phyloP scores from a whole-genome alignment of 2,113 vertebrate species.

The Smithornis capensis region DNA sequence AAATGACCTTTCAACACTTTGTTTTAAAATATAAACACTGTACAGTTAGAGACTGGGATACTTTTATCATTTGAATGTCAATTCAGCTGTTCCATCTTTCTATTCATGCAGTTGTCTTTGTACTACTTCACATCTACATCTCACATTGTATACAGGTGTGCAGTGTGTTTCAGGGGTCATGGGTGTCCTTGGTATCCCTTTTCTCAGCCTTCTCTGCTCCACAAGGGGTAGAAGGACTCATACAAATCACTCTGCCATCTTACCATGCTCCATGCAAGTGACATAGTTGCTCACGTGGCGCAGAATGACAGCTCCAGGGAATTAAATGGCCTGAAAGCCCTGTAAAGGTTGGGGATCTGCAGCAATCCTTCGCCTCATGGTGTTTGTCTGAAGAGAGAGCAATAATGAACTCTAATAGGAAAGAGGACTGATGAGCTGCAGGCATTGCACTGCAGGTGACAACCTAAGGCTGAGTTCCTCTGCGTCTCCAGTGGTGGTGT shows the following conservation, averaged over 20 bases:
- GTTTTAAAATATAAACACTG: neutral
- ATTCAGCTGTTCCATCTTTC: neutral
- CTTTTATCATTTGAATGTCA: neutral
- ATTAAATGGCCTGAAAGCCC: neutral
- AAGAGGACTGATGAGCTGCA: neutral
- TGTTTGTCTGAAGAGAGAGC: neutral
- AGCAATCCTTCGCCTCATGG: fast-evolving
- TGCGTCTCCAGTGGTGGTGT: fast-evolving
- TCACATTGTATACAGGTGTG: neutral
- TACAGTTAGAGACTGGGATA: neutral
- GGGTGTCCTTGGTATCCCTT: neutral
- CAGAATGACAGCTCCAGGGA: neutral
- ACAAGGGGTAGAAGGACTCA: neutral
- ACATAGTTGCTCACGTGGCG: fast-evolving
- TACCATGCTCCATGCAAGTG: neutral
- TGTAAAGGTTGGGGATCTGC: fast-evolving
- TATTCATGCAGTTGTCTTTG: neutral
- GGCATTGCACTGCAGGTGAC: neutral
- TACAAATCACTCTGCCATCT: neutral
- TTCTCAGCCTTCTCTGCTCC: neutral
- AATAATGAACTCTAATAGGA: neutral
- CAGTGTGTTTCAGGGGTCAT: fast-evolving
- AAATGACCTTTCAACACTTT: neutral
- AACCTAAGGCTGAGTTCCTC: neutral
- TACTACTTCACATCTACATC: neutral